Conservation (phyloP, 2,888 invertebrate genomes). For the Clanis bilineata region DNA sequence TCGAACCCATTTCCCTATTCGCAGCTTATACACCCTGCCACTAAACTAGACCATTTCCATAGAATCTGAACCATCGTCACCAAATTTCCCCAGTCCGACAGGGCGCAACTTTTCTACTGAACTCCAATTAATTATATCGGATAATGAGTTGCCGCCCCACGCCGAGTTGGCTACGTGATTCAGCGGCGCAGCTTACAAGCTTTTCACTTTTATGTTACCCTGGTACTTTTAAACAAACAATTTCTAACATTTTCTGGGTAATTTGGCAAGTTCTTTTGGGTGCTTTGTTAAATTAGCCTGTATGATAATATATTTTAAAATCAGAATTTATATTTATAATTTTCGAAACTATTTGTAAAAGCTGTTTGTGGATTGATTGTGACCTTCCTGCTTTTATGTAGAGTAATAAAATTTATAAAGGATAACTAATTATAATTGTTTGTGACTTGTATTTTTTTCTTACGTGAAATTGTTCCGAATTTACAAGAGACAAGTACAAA, state of each 20-base stretch:
- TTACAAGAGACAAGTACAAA: too few relatives aligned
- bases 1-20: too few relatives aligned
- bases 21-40: too few relatives aligned
- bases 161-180: slow-evolving; percentile 61
- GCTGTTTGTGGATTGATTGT: too few relatives aligned
- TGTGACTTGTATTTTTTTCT: too few relatives aligned
- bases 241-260: neutral
- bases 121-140: slow-evolving; percentile 78
- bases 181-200: slow-evolving; percentile 27
- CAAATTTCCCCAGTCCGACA: slow-evolving; percentile 48
- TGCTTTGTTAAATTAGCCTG: neutral
- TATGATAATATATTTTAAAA: too few relatives aligned
- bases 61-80: slow-evolving; percentile 9
- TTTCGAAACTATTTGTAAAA: too few relatives aligned
- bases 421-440: too few relatives aligned
- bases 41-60: neutral
- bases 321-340: too few relatives aligned
- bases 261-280: neutral
- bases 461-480: too few relatives aligned
- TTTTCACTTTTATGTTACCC: slow-evolving; percentile 11
- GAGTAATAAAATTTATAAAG: too few relatives aligned
- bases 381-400: too few relatives aligned
- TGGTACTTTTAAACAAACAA: neutral
- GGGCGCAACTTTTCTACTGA: slow-evolving; percentile 61
- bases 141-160: slow-evolving; percentile 66